Conservation (phyloP, 64 coral and sea anemone genomes). For the Montipora efflorescens region DNA sequence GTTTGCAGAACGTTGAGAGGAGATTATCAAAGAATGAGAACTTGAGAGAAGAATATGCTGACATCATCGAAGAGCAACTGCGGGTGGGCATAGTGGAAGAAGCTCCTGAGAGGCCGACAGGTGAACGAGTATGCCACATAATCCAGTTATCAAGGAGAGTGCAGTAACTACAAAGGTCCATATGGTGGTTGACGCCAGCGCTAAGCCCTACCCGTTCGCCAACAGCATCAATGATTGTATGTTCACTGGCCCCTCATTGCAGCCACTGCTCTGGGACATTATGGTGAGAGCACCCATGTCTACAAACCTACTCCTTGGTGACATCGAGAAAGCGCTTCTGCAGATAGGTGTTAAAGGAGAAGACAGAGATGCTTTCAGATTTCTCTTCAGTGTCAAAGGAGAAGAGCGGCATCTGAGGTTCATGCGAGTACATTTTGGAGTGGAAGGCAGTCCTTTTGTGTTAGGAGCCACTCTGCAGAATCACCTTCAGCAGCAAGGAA, state of each 20-base stretch:
- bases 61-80: constrained; percentile 56
- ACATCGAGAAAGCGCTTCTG: no score
- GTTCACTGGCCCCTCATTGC: constrained; percentile 27
- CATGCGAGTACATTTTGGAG: no score
- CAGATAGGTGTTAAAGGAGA: not conserved
- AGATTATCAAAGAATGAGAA: not conserved
- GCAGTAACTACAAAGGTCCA: constrained; percentile 15
- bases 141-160: constrained; percentile 33
- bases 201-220: not conserved
- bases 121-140: constrained; percentile 41
- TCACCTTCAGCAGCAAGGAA: no score
- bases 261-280: not conserved
- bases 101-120: not conserved
- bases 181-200: constrained; percentile 22
- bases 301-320: not conserved
- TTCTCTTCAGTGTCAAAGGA: constrained; percentile 13
- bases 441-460: no score
- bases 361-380: constrained; percentile 8
- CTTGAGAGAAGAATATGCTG: constrained; percentile 25
- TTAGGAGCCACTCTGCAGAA: no score
- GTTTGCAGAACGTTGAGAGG: constrained; percentile 11
- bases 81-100: not conserved
- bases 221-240: constrained; percentile 45
- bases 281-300: not conserved
- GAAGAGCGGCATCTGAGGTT: not conserved